Base-by-base conservation (phyloP, 2,888 invertebrate species). In the Thereva unica region DNA sequence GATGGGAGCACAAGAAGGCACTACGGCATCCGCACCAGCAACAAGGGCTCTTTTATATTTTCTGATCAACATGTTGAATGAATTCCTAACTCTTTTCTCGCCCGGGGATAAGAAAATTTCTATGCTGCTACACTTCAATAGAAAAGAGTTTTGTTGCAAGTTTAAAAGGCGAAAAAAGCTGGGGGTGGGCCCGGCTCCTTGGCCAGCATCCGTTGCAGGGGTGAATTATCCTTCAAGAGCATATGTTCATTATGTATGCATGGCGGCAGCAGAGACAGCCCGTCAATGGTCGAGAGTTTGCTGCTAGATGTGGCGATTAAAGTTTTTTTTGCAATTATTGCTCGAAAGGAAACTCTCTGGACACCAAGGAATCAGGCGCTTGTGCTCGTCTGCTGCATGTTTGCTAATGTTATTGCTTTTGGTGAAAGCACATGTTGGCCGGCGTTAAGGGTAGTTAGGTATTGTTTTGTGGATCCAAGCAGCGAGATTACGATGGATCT, bases 41-140 rank as follows among this genome's bases (percentile, higher is more conserved):
- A 61, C 61, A 61, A 61, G 50, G 50, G 40, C 61, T 61, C 61
- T 50, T 50, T 61, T 61, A 61, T 50, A 61, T 50, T 61, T 59
- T 61, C 61, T 61, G 61, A 61, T 61, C 61, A 61, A 61, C 61
- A 61, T 61, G 61, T 61, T 61, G 61, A 61, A 61, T 61, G 61
- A 50, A 61, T 61, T 50, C 55, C 4, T 8, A 38, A 7, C 40
- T 9, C 59, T 40, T 12, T 6, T 42, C 34, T 61, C 12, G 61
- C 61, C 61, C 40, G 38, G 34, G 61, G 61, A 61, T 61, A 61
- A 61, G 61, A 61, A 59, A 50, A 50, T 61, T 49, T 61, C 50
- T 61, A 61, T 61, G 61, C 61, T 61, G 49, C 61, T 50, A 61
- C 61, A 61, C 61, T 61, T 61, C 57, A 10, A 45, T 37, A 41